Conservation (phyloP, 1,140 invertebrate species). For the Telenomus remus region DNA sequence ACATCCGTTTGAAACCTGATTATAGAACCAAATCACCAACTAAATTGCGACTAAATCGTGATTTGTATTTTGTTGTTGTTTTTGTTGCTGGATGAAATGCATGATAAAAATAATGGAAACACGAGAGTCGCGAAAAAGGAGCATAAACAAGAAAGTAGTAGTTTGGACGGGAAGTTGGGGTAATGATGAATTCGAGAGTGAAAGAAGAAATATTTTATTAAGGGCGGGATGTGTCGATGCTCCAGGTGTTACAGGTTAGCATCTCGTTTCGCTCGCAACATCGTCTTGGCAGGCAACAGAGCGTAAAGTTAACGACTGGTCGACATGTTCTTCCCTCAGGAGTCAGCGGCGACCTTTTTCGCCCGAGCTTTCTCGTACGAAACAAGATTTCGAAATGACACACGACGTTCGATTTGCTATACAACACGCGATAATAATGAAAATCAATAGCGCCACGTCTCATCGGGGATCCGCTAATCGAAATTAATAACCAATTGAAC, state of each 20-base stretch:
- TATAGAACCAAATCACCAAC: neutral
- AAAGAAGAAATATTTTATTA: constrained; percentile 55
- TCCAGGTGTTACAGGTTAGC: constrained; percentile 49
- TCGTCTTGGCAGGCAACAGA: constrained; percentile 55
- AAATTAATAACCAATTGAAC: constrained; percentile 1
- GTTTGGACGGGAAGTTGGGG: constrained; percentile 33
- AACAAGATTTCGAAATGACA: constrained; percentile 56
- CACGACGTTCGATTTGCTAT: constrained; percentile 56
- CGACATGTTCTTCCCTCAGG: constrained; percentile 57
- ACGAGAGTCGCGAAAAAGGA: constrained; percentile 6
- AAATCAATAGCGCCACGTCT: constrained; percentile 41
- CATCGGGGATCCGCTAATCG: constrained; percentile 1
- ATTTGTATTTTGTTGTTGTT: constrained; percentile 6
- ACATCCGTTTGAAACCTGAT: neutral
- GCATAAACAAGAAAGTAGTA: constrained; percentile 37
- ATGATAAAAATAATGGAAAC: constrained; percentile 46
- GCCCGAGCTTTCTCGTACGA: constrained; percentile 40
- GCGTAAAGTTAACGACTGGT: constrained; percentile 60
- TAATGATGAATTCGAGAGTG: constrained; percentile 46
- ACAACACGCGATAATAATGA: constrained; percentile 53
- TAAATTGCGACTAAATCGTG: too few species aligned
- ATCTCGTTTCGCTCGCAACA: constrained; percentile 43
- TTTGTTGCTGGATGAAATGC: constrained; percentile 30
- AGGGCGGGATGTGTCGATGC: constrained; percentile 22
- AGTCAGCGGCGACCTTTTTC: constrained; percentile 43